Evolutionary conservation across 2,113 vertebrate species (phyloP), one percentile per base, ranked within the genome.

Genomic region (Euleptes europaea): DNA sequence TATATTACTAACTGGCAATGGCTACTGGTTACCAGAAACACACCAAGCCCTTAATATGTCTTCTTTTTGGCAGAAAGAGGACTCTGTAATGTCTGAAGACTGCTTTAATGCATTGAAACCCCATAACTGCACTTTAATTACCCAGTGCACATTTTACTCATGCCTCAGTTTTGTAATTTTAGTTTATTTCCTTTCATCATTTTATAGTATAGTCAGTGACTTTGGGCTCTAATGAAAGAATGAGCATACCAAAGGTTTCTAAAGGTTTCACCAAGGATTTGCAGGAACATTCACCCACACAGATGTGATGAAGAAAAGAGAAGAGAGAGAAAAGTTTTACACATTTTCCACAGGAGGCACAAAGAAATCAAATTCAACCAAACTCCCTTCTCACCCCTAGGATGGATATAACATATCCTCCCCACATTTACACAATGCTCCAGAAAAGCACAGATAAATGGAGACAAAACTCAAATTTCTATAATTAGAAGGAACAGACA

Each of bases 201-300:
- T 85, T 86, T 63, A 75, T 90, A 90, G 84, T 80, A 84, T 11
- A 81, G 88, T 96, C 94, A 96, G 88, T 97, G 95, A 97, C 94
- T 97, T 91, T 94, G 95, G 94, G 95, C 71, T 93, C 95, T 95
- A 95, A 94, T 96, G 94, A 95, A 97, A 95, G 95, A 96, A 96
- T 95, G 90, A 97, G 95, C 96, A 95, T 97, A 98, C 96, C 96
- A 97, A 98, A 97, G 91, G 94, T 97, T 96, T 97, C 96, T 98
- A 97, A 92, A 97, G 87, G 96, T 96, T 85, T 97, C 95, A 96
- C 94, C 95, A 95, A 97, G 94, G 95, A 87, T 97, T 98, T 97
- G 93, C 96, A 97, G 97, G 95, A 97, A 96, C 94, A 97, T 97
- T 98, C 94, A 97, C 94, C 95, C 96, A 97, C 92, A 97, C 92